These are phyloP conservation scores for Aplochiton taeniatus DNA, from an alignment of 2,797 vertebrate species.

Conservation along the genomic window DNA sequence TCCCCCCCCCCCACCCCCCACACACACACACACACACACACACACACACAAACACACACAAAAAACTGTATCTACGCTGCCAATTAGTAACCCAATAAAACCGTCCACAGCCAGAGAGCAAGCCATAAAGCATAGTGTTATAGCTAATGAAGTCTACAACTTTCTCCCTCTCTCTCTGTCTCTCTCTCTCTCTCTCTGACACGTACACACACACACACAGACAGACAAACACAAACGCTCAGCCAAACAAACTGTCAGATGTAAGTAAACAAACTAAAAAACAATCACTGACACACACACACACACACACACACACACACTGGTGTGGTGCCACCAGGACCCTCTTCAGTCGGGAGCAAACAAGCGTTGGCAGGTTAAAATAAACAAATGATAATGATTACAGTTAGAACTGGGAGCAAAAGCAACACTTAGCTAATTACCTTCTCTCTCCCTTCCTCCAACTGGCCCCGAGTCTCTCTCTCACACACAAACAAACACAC, in stretches of 20 bases:
- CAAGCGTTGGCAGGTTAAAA: constrained; percentile 45
- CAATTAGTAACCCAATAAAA: constrained; percentile 64
- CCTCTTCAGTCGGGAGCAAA: constrained; percentile 38
- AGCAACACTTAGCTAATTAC: constrained; percentile 67
- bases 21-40: constrained; percentile 16
- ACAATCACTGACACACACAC: constrained; percentile 20
- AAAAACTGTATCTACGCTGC: constrained; percentile 39
- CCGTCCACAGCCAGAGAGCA: constrained; percentile 29
- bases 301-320: background rate
- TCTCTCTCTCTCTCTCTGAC: constrained; percentile 15
- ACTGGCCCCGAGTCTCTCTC: constrained; percentile 11
- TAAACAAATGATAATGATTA: constrained; percentile 69
- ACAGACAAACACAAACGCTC: constrained; percentile 11
- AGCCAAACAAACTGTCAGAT: too few species aligned
- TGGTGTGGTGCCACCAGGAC: constrained; percentile 16
- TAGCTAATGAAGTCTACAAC: constrained; percentile 51
- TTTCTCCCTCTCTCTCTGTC: background rate
- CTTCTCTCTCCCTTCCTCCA: constrained; percentile 31
- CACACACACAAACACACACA: constrained; percentile 10
- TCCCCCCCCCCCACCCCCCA: too few species aligned
- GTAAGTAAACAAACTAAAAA: constrained; percentile 9
- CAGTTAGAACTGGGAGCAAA: constrained; percentile 60
- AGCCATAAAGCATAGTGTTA: constrained; percentile 50
- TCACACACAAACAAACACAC: constrained; percentile 20
- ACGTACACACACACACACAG: constrained; percentile 38